Evolutionary conservation across 1,140 invertebrate genomes (phyloP).

Genomic region (Orius insidiosus): DNA sequence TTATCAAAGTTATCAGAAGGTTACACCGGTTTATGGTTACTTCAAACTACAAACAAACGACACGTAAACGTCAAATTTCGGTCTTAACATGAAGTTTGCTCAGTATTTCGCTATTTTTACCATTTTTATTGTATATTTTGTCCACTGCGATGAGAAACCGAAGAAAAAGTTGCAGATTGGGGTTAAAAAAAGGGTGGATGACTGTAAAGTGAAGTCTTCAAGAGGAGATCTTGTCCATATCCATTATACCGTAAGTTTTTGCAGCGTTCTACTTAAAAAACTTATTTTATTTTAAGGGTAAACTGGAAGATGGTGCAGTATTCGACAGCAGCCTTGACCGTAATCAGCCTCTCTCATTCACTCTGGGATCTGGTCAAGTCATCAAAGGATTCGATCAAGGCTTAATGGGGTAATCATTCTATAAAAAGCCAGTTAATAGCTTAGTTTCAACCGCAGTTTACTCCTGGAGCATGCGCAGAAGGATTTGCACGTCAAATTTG

Average conservation of each 20-base stretch:
- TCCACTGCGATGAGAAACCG: neutral
- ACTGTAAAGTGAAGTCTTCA: conserved; percentile 58
- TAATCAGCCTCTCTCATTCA: conserved; percentile 57
- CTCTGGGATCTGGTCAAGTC: conserved; percentile 60
- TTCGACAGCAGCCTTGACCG: conserved; percentile 65
- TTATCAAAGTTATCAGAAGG: too few species aligned
- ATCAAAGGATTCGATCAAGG: conserved; percentile 78
- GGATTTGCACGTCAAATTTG: too few species aligned
- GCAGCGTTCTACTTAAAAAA: too few species aligned
- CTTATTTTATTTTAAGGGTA: conserved; percentile 39
- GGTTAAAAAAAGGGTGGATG: conserved; percentile 59
- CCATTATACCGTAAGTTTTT: conserved; percentile 54
- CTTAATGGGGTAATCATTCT: conserved; percentile 47
- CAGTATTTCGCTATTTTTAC: too few species aligned
- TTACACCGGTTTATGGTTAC: too few species aligned
- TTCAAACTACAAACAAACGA: too few species aligned
- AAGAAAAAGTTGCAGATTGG: conserved; percentile 67
- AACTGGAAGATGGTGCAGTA: conserved; percentile 65
- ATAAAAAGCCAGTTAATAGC: too few species aligned
- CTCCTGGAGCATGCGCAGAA: too few species aligned
- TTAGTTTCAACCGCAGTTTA: too few species aligned
- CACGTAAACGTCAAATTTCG: too few species aligned
- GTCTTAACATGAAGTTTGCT: too few species aligned
- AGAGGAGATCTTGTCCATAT: conserved; percentile 67
- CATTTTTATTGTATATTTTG: too few species aligned